Evolutionary conservation across 2,797 vertebrate genomes (phyloP).

Genomic region (Denticeps clupeoides): DNA sequence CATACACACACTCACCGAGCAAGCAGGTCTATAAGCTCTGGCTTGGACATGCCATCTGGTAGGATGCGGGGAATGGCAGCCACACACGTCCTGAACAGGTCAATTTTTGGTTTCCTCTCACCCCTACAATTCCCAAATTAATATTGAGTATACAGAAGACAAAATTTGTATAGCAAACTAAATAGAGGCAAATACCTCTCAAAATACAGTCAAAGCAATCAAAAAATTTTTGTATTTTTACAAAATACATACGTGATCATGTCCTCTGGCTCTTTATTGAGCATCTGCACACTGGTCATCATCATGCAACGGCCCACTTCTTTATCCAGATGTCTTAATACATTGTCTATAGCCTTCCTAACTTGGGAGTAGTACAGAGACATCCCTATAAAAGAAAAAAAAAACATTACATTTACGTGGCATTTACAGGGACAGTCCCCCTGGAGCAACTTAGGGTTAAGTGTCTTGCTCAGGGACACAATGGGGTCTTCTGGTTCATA

Average conservation of each 20-base stretch:
- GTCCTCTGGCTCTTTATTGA: slow-evolving; percentile 98
- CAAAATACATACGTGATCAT: slow-evolving; percentile 99
- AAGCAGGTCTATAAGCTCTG: slow-evolving; percentile 90
- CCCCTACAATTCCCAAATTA: too few species aligned
- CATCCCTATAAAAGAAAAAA: slow-evolving; percentile 75
- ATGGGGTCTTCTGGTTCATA: too few species aligned
- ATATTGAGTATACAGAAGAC: background rate
- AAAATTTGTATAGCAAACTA: background rate
- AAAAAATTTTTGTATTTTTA: background rate
- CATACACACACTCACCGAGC: slow-evolving; percentile 71
- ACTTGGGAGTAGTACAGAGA: slow-evolving; percentile 97
- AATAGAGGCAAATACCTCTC: too few species aligned
- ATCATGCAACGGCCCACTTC: slow-evolving; percentile 98
- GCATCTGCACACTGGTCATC: slow-evolving; percentile 94
- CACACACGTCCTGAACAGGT: slow-evolving; percentile 93
- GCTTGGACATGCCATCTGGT: slow-evolving; percentile 96
- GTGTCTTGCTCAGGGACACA: too few species aligned
- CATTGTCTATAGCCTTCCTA: slow-evolving; percentile 91
- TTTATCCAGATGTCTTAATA: slow-evolving; percentile 93
- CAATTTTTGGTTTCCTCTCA: slow-evolving; percentile 96
- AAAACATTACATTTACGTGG: too few species aligned
- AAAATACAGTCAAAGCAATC: background rate
- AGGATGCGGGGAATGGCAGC: slow-evolving; percentile 93
- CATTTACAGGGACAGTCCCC: too few species aligned
- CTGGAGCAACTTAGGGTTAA: too few species aligned